phyloP scores from a whole-genome alignment of 2,888 invertebrate genomes.

The Criorhina ranunculi region DNA sequence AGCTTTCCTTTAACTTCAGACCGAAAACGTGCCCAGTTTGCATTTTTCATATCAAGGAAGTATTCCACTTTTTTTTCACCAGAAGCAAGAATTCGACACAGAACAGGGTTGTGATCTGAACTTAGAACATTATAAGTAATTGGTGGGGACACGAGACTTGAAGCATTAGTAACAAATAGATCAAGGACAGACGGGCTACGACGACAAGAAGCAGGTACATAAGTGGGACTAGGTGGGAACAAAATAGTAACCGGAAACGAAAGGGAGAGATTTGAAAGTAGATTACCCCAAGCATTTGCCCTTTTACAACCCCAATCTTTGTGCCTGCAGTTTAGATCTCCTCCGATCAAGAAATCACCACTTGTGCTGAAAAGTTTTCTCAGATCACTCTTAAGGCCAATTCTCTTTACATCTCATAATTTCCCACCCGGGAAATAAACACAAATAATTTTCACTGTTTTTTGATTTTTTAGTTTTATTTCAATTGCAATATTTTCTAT shows the following conservation, averaged over 20 bases:
- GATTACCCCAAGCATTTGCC: conserved; percentile 8
- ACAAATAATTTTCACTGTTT: no score
- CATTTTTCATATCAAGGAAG: conserved; percentile 3
- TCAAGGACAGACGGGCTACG: conserved; percentile 35
- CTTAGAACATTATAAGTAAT: neutral
- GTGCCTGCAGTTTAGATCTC: conserved; percentile 34
- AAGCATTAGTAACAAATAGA: conserved; percentile 26
- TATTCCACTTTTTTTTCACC: neutral
- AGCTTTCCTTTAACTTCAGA: conserved; percentile 11
- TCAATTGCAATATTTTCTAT: conserved; percentile 11
- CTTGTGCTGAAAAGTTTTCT: no score
- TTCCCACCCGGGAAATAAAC: no score
- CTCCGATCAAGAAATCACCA: no score
- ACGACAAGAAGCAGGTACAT: conserved; percentile 26
- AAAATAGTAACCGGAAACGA: conserved; percentile 1
- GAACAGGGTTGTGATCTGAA: conserved; percentile 25
- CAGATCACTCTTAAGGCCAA: no score
- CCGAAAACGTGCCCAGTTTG: conserved; percentile 16
- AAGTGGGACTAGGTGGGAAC: neutral
- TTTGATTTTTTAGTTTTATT: neutral
- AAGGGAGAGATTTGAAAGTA: neutral
- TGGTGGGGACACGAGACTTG: conserved; percentile 17
- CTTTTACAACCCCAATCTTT: conserved; percentile 17
- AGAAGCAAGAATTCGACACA: conserved; percentile 3
- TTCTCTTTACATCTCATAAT: no score